Conservation (phyloP, 2,797 vertebrate species). For the Sebastiscus albofasciatus region DNA sequence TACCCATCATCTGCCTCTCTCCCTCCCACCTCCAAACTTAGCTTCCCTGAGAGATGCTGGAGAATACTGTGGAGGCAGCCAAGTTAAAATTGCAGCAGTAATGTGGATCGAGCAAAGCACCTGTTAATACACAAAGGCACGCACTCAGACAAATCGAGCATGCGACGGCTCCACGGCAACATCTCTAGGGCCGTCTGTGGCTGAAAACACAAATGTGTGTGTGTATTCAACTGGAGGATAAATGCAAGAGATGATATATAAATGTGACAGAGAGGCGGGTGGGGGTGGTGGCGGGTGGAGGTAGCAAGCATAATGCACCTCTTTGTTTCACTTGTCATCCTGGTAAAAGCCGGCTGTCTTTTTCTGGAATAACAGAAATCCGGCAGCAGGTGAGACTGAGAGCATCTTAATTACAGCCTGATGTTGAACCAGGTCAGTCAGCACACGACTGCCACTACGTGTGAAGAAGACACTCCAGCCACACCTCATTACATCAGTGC, state of each 20-base stretch:
- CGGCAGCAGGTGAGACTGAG: constrained; percentile 18
- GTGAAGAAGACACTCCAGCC: constrained; percentile 34
- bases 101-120: constrained; percentile 46
- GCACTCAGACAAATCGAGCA: constrained; percentile 56
- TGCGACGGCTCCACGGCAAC: constrained; percentile 13
- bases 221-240: constrained; percentile 36
- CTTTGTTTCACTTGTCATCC: constrained; percentile 53
- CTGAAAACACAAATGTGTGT: constrained; percentile 26
- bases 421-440: constrained; percentile 41
- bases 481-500: constrained; percentile 57
- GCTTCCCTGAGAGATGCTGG: constrained; percentile 33
- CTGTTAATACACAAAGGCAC: constrained; percentile 53
- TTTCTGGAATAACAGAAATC: constrained; percentile 11
- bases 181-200: constrained; percentile 31
- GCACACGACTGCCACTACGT: constrained; percentile 5
- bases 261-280: constrained; percentile 7
- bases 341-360: constrained; percentile 37
- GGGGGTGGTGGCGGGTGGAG: background rate
- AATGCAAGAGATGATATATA: constrained; percentile 26
- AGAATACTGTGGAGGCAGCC: constrained; percentile 34
- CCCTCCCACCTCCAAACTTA: background rate
- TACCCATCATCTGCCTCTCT: constrained; percentile 1
- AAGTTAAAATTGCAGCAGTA: constrained; percentile 44
- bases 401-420: constrained; percentile 62
- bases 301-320: constrained; percentile 18